Base-by-base conservation (phyloP, 1,140 invertebrate species). In the Eueides isabella region DNA sequence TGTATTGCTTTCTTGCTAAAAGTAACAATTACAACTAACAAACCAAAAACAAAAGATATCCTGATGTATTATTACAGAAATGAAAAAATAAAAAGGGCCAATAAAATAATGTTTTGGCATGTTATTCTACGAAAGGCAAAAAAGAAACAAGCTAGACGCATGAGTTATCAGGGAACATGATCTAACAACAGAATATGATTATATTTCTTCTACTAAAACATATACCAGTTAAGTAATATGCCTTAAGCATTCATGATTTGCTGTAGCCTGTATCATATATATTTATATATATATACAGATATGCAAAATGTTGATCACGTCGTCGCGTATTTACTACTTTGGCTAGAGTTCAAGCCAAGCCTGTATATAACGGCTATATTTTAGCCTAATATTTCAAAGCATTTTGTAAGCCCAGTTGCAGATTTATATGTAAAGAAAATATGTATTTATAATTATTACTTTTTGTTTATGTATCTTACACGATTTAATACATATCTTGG, bases 321-420 rank as follows among this genome's bases (percentile, higher is more conserved):
- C 31, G 26, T 63, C 26, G 33, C 61, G 61, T 71, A 71, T 71
- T 71, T 71, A 63, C 61, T 33, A 30, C 61, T 61, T 61, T 71
- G 69, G 69, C 69, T 30, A 28, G 61, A 63, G 35, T 63, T 61
- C 69, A 63, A 71, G 41, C 28, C 29, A 68, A 61, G 23, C 14
- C 61, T 71, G 33, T 71, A 63, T 71, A 71, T 63, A 61, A 71
- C 61, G 61, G 69, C 62, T 71, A 71, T 35, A 38, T 66, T 61
- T 72, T 66, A 55, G 41, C n/a, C 19, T 71, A 30, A 74, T 75
- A 65, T 74, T 75, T 55, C 68, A 55, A 66, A 66, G 29, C 31
- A 31, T 71, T 38, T 68, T 35, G 66, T 55, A 70, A 69, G 66
- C 19, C 48, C 48, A 55, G 48, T 55, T 26, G 19, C 9, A 55